A percentile compares a stretch with the other conserved stretches of the same genome.
Conservation (phyloP, 2,797 vertebrate species). For the Tangara arthus region DNA sequence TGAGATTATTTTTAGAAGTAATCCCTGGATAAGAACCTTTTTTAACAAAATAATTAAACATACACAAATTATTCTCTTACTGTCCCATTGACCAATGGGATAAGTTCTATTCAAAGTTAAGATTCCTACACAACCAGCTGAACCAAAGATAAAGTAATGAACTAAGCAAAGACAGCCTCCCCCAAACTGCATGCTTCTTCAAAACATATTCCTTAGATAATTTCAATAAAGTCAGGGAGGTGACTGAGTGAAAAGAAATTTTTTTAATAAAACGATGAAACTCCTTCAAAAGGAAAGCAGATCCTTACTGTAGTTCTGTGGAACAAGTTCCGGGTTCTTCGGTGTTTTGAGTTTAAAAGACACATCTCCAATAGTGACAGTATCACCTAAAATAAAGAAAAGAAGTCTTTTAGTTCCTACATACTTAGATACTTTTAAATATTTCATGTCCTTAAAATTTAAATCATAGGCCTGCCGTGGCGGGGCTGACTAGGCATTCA, state of each 20-base stretch:
- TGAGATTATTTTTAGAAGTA: neutral
- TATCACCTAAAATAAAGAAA: slow-evolving; percentile 81
- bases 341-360: slow-evolving; percentile 88
- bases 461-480: neutral
- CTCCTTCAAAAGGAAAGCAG: neutral
- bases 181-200: neutral
- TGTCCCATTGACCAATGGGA: neutral
- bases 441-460: neutral
- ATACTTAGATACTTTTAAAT: neutral
- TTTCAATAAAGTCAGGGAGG: neutral
- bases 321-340: slow-evolving; percentile 92
- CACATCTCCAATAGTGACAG: slow-evolving; percentile 91
- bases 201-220: neutral
- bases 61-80: neutral
- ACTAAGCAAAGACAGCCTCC: neutral
- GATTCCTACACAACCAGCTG: neutral
- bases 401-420: neutral
- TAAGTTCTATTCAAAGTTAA: neutral
- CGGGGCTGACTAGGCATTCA: neutral
- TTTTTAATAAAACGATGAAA: neutral
- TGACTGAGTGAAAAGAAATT: neutral
- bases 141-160: neutral
- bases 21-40: neutral
- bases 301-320: slow-evolving; percentile 91
- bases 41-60: neutral